These are phyloP conservation scores for Drosophila sp. DNA, from an alignment of 1,140 invertebrate genomes.

Conservation along the genomic window DNA sequence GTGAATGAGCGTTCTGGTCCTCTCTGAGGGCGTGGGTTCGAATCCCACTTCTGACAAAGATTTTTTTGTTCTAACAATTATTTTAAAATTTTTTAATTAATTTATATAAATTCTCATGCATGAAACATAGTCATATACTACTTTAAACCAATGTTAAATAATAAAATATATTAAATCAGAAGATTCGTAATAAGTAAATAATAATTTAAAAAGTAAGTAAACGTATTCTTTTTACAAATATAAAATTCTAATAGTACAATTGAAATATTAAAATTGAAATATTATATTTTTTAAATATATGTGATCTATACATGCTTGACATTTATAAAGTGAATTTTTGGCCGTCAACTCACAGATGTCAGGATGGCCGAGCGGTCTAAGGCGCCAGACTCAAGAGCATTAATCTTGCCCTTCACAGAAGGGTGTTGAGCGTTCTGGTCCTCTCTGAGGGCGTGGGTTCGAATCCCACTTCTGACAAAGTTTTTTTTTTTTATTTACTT, in stretches of 20 bases:
- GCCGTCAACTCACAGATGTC: constrained; percentile 73
- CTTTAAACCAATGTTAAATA: too few species aligned
- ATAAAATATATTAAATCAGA: too few species aligned
- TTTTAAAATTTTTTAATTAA: constrained; percentile 16
- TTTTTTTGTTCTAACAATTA: constrained; percentile 83
- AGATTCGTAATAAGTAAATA: too few species aligned
- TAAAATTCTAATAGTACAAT: too few species aligned
- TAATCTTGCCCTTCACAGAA: constrained; percentile 55
- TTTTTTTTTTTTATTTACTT: constrained; percentile 81
- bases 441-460: constrained; percentile 94
- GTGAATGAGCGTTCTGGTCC: constrained; percentile 89
- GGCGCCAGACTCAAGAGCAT: constrained; percentile 88
- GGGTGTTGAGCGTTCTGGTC: constrained; percentile 87
- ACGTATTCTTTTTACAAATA: too few species aligned
- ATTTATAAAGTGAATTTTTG: not conserved
- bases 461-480: constrained; percentile 93
- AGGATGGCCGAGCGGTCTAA: constrained; percentile 90
- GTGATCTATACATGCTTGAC: too few species aligned
- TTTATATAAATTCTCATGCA: too few species aligned
- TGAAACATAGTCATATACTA: too few species aligned
- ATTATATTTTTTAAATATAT: too few species aligned
- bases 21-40: constrained; percentile 94
- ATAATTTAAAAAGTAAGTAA: too few species aligned
- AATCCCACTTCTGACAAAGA: constrained; percentile 93
- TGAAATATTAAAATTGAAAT: too few species aligned